Evolutionary conservation across 2,113 vertebrate species (phyloP).

Genomic region (Neoarius graeffei): DNA sequence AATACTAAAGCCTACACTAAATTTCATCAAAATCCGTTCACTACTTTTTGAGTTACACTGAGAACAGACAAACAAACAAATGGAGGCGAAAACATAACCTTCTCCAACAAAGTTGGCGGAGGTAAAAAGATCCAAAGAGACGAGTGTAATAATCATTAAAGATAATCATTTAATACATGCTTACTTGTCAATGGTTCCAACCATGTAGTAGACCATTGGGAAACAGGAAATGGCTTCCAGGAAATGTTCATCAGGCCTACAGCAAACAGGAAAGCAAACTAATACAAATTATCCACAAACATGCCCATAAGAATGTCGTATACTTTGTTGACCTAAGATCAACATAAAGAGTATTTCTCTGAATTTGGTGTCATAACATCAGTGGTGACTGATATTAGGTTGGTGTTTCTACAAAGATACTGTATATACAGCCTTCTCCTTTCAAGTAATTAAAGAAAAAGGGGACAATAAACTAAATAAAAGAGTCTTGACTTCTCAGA

Average conservation of each 20-base stretch:
- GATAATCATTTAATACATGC: slow-evolving; percentile 45
- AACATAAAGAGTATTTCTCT: background rate
- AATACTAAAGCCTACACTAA: too few species aligned
- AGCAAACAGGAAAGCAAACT: slow-evolving; percentile 55
- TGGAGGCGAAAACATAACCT: too few species aligned
- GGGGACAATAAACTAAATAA: background rate
- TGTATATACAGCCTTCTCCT: background rate
- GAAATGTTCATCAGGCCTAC: slow-evolving; percentile 97
- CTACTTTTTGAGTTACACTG: too few species aligned
- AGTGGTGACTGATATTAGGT: background rate
- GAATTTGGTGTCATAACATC: background rate
- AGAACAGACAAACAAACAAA: too few species aligned
- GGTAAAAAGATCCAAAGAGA: too few species aligned
- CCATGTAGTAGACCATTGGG: slow-evolving; percentile 99
- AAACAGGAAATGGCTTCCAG: slow-evolving; percentile 99
- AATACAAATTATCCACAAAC: background rate
- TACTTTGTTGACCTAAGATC: background rate
- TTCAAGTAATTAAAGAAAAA: background rate
- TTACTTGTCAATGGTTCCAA: slow-evolving; percentile 98
- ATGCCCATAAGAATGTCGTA: background rate
- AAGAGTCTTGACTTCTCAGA: background rate
- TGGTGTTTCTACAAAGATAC: background rate
- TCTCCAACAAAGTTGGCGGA: too few species aligned
- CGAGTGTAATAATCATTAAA: background rate
- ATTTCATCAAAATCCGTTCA: too few species aligned